Percentiles rank a stretch among this genome's conserved stretches.
Evolutionary conservation across 2,113 vertebrate genomes (phyloP).

Genomic region (Dascyllus trimaculatus): DNA sequence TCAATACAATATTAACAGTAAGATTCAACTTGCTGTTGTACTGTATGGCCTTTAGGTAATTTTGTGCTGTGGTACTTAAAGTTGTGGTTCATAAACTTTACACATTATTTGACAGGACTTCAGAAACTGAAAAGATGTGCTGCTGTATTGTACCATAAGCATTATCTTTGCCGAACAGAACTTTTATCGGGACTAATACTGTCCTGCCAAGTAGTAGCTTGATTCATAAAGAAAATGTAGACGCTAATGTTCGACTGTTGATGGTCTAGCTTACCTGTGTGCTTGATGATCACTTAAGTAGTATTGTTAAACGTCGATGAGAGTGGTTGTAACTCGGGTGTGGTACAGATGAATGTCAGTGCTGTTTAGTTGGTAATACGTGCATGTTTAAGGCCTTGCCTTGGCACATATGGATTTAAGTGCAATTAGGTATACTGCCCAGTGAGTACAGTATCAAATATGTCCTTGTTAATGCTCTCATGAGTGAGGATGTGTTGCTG

Average conservation of each 20-base stretch:
- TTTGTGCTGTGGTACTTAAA: conserved; percentile 5
- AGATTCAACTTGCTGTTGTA: conserved; percentile 10
- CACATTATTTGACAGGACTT: conserved; percentile 17
- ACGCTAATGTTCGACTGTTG: conserved; percentile 12
- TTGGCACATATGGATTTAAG: conserved; percentile 62
- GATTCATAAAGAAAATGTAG: not conserved
- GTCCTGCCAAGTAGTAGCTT: conserved; percentile 18
- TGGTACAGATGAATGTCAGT: conserved; percentile 61
- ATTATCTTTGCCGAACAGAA: conserved; percentile 22
- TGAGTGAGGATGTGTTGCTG: conserved; percentile 25
- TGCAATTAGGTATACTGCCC: conserved; percentile 69
- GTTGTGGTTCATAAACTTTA: conserved; percentile 27
- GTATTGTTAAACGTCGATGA: conserved; percentile 37
- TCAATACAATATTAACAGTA: not conserved
- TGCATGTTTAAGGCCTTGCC: conserved; percentile 59
- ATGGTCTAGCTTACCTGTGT: conserved; percentile 24
- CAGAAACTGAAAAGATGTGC: conserved; percentile 27
- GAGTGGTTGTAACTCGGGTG: conserved; percentile 39
- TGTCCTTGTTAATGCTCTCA: conserved; percentile 29
- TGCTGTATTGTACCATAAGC: conserved; percentile 47
- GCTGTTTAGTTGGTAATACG: conserved; percentile 42
- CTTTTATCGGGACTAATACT: not conserved
- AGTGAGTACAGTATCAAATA: conserved; percentile 44
- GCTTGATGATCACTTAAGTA: conserved; percentile 15
- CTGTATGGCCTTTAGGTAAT: not conserved